Evolutionary conservation across 2,113 vertebrate genomes (phyloP).

Genomic region (Pipa parva): DNA sequence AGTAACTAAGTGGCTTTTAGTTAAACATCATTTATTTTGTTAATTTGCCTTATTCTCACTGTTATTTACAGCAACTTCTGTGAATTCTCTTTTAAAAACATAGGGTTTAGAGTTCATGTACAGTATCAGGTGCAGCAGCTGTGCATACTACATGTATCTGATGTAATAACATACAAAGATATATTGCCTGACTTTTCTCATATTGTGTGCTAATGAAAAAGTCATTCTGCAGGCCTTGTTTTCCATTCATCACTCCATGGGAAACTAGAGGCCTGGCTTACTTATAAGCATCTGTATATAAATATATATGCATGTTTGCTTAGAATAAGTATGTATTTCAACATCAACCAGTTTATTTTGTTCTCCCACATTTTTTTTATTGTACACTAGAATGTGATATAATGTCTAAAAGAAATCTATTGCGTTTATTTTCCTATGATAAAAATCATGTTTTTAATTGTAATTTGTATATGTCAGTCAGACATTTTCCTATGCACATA

Average conservation of each 20-base stretch:
- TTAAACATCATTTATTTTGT: neutral
- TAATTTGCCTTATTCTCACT: neutral
- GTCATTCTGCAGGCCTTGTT: no score
- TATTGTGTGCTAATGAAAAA: no score
- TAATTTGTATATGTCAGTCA: neutral
- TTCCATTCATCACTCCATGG: no score
- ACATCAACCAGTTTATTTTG: no score
- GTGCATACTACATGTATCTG: neutral
- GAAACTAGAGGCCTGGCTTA: no score
- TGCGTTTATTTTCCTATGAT: slow-evolving; percentile 23
- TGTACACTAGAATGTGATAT: no score
- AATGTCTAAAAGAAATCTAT: neutral
- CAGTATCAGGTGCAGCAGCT: neutral
- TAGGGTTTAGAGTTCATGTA: neutral
- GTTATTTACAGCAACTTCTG: neutral
- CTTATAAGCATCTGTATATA: no score
- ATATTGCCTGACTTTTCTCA: no score
- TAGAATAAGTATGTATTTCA: no score
- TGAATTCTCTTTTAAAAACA: neutral
- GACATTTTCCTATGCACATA: slow-evolving; percentile 16
- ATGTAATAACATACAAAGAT: no score
- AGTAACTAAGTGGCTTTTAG: slow-evolving; percentile 4
- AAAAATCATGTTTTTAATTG: neutral
- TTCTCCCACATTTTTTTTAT: no score
- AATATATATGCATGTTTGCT: no score